Base-by-base conservation (phyloP, 1,140 invertebrate species). In the Amyelois transitella region DNA sequence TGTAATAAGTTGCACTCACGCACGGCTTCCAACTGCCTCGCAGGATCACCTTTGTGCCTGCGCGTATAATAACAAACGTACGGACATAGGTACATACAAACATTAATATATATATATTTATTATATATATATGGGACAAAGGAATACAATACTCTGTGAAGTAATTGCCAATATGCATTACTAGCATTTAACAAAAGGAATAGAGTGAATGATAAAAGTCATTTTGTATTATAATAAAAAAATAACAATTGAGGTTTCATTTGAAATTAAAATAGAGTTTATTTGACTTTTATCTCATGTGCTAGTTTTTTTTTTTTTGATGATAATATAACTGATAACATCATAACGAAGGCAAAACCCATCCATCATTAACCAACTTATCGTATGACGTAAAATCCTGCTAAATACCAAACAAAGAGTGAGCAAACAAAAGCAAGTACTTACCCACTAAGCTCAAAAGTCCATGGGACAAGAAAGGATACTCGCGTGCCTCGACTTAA, bases 401-500 rank as follows among this genome's bases (percentile, higher is more conserved):
- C 69, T 77, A 64, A 77, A 81, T 79, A 80, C 69, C 67, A 76
- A 81, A 85, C 81, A 78, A 85, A 85, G 74, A 76, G 71, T 71
- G 57, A 56, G 74, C 73, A 77, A 78, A 82, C 76, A 69, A 65
- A 51, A 58, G 72, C 83, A 85, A 75, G 70, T 84, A 84, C 78
- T 86, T 85, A 81, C 58, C 71, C 69, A 72, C 66, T 86, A 85
- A 87, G 81, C 83, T 72, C 71, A 75, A 75, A 84, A 81, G 75
- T 84, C 72, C 44, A 58, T 51, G 51, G 72, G 66, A 77, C 80
- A 86, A 86, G 83, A 86, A 85, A 81, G 79, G 78, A 81, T 77
- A 74, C 81, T 81, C 64, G 67, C 75, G 77, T 67, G 72, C 77
- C 74, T 69, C 80, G 83, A 86, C 83, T 86, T 86, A 86, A 86